Base-by-base conservation (phyloP, 2,888 invertebrate genomes). In the Andrena marginata region DNA sequence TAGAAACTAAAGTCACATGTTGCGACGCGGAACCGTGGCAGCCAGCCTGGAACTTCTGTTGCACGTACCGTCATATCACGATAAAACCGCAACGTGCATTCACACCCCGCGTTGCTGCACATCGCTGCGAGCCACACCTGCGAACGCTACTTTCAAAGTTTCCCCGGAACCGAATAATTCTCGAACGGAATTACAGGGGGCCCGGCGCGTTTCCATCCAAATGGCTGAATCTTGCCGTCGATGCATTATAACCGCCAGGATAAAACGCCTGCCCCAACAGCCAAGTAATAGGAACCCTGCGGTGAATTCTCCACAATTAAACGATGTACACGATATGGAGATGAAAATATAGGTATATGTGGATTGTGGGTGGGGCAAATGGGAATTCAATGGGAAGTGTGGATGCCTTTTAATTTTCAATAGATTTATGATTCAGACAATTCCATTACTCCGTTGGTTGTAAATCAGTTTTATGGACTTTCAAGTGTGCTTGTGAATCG, bases 1-100 rank as follows among this genome's bases (percentile, higher is more conserved):
- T 71, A 64, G 80, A 65, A 80, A 80, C 71, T 64, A 26, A 80
- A 80, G 80, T 80, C 80, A 71, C 71, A 71, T 80, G 80, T 51
- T 79, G 59, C 64, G 35, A 70, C 51, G 51, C 26, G 42, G 23
- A 80, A 51, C 48, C 16, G 42, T 42, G 62, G 16, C 67, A 68
- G 31, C 59, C 31, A 16, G n/a, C 5, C 64, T 7, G 31, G 42
- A 70, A 80, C 49, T 80, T 80, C 70, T 33, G 20, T 56, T 35
- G 26, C 72, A 16, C 51, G 6, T 29, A 2, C 23, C 31, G 4
- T 49, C 64, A 69, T 80, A 60, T 71, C 51, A 51, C 60, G 70
- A 80, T 71, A 70, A 71, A 65, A 80, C 80, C 80, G 71, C 80
- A 80, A 65, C 71, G 71, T 65, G 80, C 71, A 67, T 71, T 80